phyloP scores from a whole-genome alignment of 1,140 invertebrate genomes.

The Nixonia krombeini region DNA sequence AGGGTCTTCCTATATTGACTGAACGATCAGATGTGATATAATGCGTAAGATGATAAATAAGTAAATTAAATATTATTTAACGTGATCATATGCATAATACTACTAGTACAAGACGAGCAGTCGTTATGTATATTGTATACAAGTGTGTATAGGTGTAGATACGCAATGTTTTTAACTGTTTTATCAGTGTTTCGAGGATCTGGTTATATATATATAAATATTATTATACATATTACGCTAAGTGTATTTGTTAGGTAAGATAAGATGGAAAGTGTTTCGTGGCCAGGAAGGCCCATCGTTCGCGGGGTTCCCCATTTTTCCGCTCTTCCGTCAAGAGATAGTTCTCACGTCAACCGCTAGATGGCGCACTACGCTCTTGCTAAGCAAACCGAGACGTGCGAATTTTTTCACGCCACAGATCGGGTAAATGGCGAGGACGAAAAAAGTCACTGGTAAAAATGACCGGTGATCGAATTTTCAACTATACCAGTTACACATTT shows the following conservation, averaged over 20 bases:
- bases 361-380: too few species aligned
- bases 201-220: slow-evolving; percentile 49
- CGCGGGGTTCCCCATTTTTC: slow-evolving; percentile 3
- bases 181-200: slow-evolving; percentile 68
- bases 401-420: too few species aligned
- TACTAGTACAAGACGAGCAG: slow-evolving; percentile 63
- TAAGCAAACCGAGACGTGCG: too few species aligned
- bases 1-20: slow-evolving; percentile 73
- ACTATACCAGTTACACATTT: too few species aligned
- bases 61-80: slow-evolving; percentile 59
- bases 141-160: slow-evolving; percentile 66
- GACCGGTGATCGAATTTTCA: too few species aligned
- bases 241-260: slow-evolving; percentile 36
- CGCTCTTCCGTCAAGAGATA: too few species aligned
- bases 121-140: slow-evolving; percentile 54
- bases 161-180: slow-evolving; percentile 69
- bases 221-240: slow-evolving; percentile 28
- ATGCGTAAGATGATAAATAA: slow-evolving; percentile 67
- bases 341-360: too few species aligned
- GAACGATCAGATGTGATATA: slow-evolving; percentile 73
- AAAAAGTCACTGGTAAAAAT: too few species aligned
- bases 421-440: too few species aligned
- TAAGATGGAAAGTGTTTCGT: slow-evolving; percentile 31
- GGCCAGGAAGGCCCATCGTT: slow-evolving; percentile 10
- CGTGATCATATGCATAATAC: slow-evolving; percentile 61